Evolutionary conservation across 1,140 invertebrate species (phyloP).

Genomic region (Oscheius sp.): DNA sequence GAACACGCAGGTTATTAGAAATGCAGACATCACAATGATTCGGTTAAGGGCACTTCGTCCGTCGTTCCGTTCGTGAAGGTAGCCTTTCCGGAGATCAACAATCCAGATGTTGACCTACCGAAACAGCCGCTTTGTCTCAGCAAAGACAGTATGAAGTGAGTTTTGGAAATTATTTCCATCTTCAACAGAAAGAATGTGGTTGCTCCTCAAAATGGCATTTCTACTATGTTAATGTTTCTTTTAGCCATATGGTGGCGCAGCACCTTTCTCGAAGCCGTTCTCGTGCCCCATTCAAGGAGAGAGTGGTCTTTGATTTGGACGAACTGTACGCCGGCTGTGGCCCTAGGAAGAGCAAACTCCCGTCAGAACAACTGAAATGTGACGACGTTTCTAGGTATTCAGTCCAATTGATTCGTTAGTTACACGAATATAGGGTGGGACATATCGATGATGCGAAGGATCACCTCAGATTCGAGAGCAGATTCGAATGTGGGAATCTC

Average conservation of each 20-base stretch:
- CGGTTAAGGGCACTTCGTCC: slow-evolving; percentile 63
- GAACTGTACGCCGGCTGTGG: slow-evolving; percentile 56
- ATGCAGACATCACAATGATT: not conserved
- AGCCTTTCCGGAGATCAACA: slow-evolving; percentile 73
- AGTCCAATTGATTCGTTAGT: too few relatives aligned
- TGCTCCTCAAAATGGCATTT: too few relatives aligned
- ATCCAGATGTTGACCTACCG: slow-evolving; percentile 65
- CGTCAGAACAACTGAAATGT: not conserved
- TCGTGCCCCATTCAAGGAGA: not conserved
- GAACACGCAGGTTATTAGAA: not conserved
- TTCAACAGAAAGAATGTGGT: too few relatives aligned
- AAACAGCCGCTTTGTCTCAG: slow-evolving; percentile 69
- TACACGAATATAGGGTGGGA: not conserved
- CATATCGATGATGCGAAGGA: slow-evolving; percentile 57
- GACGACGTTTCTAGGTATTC: not conserved
- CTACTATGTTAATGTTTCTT: too few relatives aligned
- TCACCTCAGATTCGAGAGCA: slow-evolving; percentile 81
- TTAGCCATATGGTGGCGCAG: slow-evolving; percentile 8
- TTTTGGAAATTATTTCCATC: not conserved
- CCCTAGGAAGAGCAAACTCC: not conserved
- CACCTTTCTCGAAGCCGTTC: slow-evolving; percentile 5
- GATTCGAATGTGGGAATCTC: slow-evolving; percentile 93
- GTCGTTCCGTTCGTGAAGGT: slow-evolving; percentile 74
- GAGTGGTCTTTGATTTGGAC: slow-evolving; percentile 74
- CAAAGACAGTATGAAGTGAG: slow-evolving; percentile 54